Base-by-base conservation (phyloP, 2,888 invertebrate genomes). In the Orthosia gracilis region DNA sequence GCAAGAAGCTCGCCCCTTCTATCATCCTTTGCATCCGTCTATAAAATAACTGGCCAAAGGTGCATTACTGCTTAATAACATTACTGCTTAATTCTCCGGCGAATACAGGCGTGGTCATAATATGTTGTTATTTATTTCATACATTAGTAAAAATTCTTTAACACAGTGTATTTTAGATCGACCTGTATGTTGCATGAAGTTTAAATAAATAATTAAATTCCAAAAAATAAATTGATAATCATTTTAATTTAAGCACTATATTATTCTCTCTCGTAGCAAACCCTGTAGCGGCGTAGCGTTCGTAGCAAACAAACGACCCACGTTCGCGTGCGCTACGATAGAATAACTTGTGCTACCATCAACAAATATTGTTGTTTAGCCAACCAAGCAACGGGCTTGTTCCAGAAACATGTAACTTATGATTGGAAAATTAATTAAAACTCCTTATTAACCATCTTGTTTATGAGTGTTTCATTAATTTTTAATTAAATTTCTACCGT, bases 311-410 rank as follows among this genome's bases (percentile, higher is more conserved):
- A 85, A 71, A 78, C 67, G 57, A 55, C 62, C 23, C 65, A 52
- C 78, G 40, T 40, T 40, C 40, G 76, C 80, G 84, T 26, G 85
- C 83, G 86, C 78, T 80, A 80, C 85, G 85, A 86, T 85, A 83
- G 84, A 85, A 87, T 82, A 91, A 90, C 88, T 90, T 89, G 85
- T 80, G 83, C 87, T 86, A 85, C 89, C 87, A 86, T 85, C 81
- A 69, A 86, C 91, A 92, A 94, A 94, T 92, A 91, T 91, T 91
- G 88, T 91, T 90, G 89, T 91, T 91, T 92, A 87, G 90, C 86
- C 87, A 90, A 86, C 89, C 91, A 92, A 93, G 93, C 91, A 91
- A 69, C 80, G 74, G 58, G 73, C 73, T 78, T 76, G 65, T 80
- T 74, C 61, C 76, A 82, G 64, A 78, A 72, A 69, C 77, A 73